Conservation (phyloP, 1,140 invertebrate genomes). For the Trissolcus basalis region DNA sequence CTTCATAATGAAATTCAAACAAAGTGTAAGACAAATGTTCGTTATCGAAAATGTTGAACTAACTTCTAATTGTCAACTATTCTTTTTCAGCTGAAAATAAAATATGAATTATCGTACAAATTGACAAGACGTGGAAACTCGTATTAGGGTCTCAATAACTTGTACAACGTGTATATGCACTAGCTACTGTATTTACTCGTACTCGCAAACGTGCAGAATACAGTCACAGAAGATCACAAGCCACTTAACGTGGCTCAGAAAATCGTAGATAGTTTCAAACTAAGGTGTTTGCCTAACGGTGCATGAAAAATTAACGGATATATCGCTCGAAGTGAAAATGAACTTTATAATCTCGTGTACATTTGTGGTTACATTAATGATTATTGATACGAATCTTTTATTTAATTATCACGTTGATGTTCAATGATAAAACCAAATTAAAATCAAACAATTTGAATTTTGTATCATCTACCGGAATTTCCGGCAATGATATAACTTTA, state of each 20-base stretch:
- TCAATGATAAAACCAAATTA: too few relatives aligned
- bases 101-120: too few relatives aligned
- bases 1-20: too few relatives aligned
- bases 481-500: too few relatives aligned
- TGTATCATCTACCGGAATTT: too few relatives aligned
- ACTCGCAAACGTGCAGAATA: constrained; percentile 17
- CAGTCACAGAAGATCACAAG: constrained; percentile 12
- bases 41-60: too few relatives aligned
- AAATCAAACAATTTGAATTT: too few relatives aligned
- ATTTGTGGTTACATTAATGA: neutral
- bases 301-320: neutral
- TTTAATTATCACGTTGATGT: too few relatives aligned
- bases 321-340: neutral
- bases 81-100: too few relatives aligned
- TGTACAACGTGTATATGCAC: neutral
- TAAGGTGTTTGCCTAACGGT: constrained; percentile 6
- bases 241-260: constrained; percentile 6
- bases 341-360: neutral
- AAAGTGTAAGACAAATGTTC: too few relatives aligned
- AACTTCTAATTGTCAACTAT: too few relatives aligned
- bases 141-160: constrained; percentile 11
- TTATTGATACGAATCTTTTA: too few relatives aligned
- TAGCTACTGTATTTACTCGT: neutral
- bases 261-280: constrained; percentile 6
- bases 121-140: constrained; percentile 1